These are phyloP conservation scores for Heliconius himera DNA, from an alignment of 1,140 invertebrate species.

Conservation along the genomic window DNA sequence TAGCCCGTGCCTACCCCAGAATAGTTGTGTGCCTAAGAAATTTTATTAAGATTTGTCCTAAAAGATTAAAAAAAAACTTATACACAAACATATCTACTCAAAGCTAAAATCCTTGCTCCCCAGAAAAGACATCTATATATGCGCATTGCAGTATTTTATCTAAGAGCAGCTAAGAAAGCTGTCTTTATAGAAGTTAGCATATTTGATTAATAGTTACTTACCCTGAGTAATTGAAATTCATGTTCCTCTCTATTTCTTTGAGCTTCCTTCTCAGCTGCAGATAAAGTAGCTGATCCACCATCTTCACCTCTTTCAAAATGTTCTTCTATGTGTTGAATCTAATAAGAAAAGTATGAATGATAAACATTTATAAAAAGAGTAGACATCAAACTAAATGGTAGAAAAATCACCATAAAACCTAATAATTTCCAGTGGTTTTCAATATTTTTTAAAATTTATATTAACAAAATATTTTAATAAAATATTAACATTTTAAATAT, in stretches of 20 bases:
- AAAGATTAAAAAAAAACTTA: no score
- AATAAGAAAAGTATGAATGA: conserved; percentile 26
- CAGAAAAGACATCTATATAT: no score
- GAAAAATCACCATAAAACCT: neutral
- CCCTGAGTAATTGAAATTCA: conserved; percentile 90
- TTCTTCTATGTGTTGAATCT: conserved; percentile 86
- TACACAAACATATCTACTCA: no score
- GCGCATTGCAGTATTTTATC: no score
- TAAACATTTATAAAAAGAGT: neutral
- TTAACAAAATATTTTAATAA: neutral
- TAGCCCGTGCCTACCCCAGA: no score
- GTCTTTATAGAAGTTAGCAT: no score
- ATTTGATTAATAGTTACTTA: conserved; percentile 47
- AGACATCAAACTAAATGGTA: neutral
- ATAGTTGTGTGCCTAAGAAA: no score
- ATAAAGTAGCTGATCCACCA: conserved; percentile 52
- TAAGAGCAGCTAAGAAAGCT: no score
- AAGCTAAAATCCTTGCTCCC: no score
- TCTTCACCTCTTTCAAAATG: conserved; percentile 83
- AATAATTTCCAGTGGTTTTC: neutral
- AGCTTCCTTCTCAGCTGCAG: conserved; percentile 85
- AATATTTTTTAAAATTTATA: no score
- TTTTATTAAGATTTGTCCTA: no score
- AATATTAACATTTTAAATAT: conserved; percentile 1
- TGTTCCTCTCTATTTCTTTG: conserved; percentile 87